Evolutionary conservation across 2,888 invertebrate genomes (phyloP).

Genomic region (Seladonia tumulorum): DNA sequence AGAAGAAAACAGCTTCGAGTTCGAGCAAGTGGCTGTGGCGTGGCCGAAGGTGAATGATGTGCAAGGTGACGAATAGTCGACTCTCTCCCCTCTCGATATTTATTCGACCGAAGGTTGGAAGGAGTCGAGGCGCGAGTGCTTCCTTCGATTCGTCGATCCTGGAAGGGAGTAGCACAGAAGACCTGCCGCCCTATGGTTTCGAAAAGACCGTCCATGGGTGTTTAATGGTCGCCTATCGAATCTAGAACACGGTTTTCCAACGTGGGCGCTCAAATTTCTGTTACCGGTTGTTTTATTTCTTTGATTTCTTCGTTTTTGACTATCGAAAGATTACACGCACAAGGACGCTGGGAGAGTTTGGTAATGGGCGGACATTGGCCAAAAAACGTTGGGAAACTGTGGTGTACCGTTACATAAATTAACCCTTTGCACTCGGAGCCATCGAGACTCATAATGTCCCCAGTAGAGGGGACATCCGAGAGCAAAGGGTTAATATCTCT

Average conservation of each 20-base stretch:
- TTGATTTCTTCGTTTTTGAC: neutral
- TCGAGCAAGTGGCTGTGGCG: neutral
- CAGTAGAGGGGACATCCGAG: too few species aligned
- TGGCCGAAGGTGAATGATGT: constrained; percentile 5
- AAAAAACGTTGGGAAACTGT: neutral
- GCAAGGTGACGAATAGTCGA: constrained; percentile 9
- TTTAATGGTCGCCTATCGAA: neutral
- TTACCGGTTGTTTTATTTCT: neutral
- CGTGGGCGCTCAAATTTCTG: neutral
- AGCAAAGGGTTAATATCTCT: too few species aligned
- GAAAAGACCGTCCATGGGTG: neutral
- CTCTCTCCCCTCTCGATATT: neutral
- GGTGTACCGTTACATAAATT: neutral
- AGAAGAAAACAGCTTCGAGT: neutral
- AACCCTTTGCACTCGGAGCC: too few species aligned
- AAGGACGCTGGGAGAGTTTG: neutral
- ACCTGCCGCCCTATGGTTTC: neutral
- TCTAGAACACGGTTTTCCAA: neutral
- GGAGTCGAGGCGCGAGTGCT: constrained; percentile 1
- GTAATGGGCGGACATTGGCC: neutral
- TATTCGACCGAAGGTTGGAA: neutral
- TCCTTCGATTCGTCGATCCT: constrained; percentile 11
- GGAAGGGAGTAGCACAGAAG: neutral
- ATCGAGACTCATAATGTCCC: too few species aligned
- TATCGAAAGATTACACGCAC: neutral